These are phyloP conservation scores for Sylvia atricapilla DNA, from an alignment of 2,113 vertebrate species.

Conservation along the genomic window DNA sequence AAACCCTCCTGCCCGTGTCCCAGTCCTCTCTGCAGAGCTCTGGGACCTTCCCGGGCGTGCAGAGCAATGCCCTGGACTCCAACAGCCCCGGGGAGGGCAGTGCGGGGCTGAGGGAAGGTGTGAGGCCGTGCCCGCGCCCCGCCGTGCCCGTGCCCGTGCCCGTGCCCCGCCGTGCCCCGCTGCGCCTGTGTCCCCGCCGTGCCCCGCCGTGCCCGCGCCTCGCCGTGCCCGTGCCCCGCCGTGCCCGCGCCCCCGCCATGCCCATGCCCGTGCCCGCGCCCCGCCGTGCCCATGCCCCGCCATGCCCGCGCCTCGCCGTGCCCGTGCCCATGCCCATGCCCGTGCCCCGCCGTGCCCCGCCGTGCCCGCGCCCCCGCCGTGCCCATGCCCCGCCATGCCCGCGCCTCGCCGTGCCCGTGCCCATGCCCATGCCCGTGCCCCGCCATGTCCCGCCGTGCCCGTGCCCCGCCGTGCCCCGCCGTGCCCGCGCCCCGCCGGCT, in stretches of 20 bases:
- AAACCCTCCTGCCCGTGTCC: too few species aligned
- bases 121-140: neutral
- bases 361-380: too few species aligned
- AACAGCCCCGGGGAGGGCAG: neutral
- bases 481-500: neutral
- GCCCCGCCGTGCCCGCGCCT: neutral
- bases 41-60: too few species aligned
- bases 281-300: neutral
- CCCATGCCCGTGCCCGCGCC: neutral
- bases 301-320: neutral
- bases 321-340: neutral
- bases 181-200: too few species aligned
- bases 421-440: neutral
- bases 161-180: neutral
- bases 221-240: neutral
- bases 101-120: neutral
- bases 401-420: neutral
- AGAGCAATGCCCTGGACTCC: too few species aligned
- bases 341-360: neutral
- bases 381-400: neutral
- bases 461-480: neutral
- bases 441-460: neutral
- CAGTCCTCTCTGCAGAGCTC: too few species aligned
- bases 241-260: too few species aligned
- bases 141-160: neutral